These are phyloP conservation scores for Pemphigus obesinymphae DNA, from an alignment of 1,140 invertebrate species.

Conservation along the genomic window DNA sequence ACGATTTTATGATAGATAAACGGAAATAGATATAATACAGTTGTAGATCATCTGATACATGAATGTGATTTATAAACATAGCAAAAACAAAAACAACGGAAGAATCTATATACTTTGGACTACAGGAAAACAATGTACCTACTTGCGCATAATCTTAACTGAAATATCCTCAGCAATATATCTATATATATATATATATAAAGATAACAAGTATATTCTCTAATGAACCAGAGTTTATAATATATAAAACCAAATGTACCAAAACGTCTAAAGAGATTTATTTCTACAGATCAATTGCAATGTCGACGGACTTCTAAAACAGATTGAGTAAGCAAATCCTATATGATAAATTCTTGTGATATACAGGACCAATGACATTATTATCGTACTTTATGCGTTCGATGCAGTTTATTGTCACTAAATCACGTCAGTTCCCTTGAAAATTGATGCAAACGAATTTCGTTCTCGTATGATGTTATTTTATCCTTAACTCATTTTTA, in stretches of 20 bases:
- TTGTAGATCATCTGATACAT: no score
- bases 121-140: no score
- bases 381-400: neutral
- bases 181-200: no score
- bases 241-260: neutral
- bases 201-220: no score
- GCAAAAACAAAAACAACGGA: no score
- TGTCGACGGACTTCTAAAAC: neutral
- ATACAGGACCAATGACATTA: neutral
- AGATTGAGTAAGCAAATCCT: slow-evolving; percentile 6
- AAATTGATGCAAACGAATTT: neutral
- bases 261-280: neutral
- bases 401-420: neutral
- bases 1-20: no score
- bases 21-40: no score
- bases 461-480: neutral
- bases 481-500: neutral
- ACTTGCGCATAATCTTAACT: no score
- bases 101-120: no score
- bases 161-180: no score
- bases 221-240: neutral
- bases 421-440: neutral
- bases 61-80: no score
- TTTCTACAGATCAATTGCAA: neutral
- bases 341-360: neutral